phyloP scores from a whole-genome alignment of 2,888 invertebrate genomes.

The Megamerina dolium region DNA sequence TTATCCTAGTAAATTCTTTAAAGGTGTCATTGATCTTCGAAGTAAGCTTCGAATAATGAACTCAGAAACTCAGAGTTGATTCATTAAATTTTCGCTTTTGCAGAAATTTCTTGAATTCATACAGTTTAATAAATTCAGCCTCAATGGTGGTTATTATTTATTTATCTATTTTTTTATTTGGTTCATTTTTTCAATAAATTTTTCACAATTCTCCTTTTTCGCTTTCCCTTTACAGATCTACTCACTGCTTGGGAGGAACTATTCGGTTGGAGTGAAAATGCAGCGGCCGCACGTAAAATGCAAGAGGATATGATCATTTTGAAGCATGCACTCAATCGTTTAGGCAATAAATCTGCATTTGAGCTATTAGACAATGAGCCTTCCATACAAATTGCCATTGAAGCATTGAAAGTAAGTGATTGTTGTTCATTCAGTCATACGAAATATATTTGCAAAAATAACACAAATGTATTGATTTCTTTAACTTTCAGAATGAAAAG shows the following conservation, averaged over 20 bases:
- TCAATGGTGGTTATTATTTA: no score
- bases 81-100: no score
- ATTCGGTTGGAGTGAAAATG: conserved; percentile 50
- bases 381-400: conserved; percentile 47
- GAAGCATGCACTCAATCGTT: conserved; percentile 43
- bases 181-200: conserved; percentile 12
- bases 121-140: no score
- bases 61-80: no score
- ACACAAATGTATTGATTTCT: not conserved
- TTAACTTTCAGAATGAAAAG: conserved; percentile 41
- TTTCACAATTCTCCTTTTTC: conserved; percentile 16
- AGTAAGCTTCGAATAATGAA: no score
- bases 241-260: conserved; percentile 50
- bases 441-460: not conserved
- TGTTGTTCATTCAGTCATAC: not conserved
- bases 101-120: no score
- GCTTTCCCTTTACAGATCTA: conserved; percentile 46
- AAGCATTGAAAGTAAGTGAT: conserved; percentile 46
- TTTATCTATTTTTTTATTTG: conserved; percentile 14
- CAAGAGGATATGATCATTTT: conserved; percentile 49
- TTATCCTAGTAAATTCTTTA: no score
- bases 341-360: conserved; percentile 43
- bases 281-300: conserved; percentile 46
- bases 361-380: conserved; percentile 48
- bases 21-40: no score